Percentiles rank a stretch among this genome's conserved stretches.
Conservation (phyloP, 2,113 vertebrate genomes). For the Myxocyprinus asiaticus region DNA sequence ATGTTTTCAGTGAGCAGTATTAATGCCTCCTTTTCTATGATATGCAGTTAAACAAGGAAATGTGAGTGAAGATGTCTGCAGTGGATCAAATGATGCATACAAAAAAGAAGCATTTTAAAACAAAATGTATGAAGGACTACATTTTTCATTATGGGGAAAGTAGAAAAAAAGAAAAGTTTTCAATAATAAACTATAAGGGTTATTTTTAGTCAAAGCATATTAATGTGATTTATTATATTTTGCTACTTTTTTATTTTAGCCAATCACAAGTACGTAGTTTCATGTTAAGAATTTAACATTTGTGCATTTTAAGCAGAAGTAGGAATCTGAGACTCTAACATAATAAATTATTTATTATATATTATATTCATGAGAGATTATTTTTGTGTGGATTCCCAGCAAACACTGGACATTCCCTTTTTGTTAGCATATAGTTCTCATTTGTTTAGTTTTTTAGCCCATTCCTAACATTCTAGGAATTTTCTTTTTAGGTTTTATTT, state of each 20-base stretch:
- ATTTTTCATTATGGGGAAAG: neutral
- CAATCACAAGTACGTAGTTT: slow-evolving; percentile 1
- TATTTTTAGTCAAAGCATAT: no score
- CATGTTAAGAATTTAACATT: neutral
- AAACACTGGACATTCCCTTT: no score
- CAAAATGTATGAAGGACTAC: slow-evolving; percentile 2
- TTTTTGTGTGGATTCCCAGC: no score
- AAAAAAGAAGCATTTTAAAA: neutral
- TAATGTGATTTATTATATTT: neutral
- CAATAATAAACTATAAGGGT: no score
- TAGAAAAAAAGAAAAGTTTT: neutral
- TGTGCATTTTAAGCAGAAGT: slow-evolving; percentile 8
- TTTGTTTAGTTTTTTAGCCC: no score
- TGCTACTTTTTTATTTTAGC: neutral
- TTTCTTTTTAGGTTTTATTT: no score
- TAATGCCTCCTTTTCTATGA: slow-evolving; percentile 7
- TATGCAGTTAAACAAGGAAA: neutral
- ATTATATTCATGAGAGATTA: neutral
- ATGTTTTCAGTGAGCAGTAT: slow-evolving; percentile 39
- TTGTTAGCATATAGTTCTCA: no score
- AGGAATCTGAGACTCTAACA: slow-evolving; percentile 3
- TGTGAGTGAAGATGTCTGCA: neutral
- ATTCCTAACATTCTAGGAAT: no score
- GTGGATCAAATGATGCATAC: neutral
- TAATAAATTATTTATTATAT: slow-evolving; percentile 12